Evolutionary conservation across 2,888 invertebrate species (phyloP).

Genomic region (Ypsolopha scabrella): DNA sequence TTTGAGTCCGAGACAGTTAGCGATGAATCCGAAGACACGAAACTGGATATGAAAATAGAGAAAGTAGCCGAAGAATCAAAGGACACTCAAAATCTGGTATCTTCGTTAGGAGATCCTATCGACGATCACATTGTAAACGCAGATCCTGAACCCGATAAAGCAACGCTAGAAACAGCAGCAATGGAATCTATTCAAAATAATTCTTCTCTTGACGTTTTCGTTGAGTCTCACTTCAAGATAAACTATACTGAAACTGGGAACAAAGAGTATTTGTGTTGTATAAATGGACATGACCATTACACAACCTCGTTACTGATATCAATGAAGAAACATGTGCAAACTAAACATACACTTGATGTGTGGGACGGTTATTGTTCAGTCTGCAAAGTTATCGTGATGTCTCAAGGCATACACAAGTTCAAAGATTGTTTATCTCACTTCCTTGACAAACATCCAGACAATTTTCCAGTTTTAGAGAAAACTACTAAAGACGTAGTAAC

Average conservation of each 20-base stretch:
- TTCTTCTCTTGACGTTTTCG: slow-evolving; percentile 15
- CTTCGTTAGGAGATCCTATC: neutral
- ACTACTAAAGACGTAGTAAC: neutral
- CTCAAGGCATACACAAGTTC: slow-evolving; percentile 40
- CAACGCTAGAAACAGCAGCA: neutral
- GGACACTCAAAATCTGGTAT: neutral
- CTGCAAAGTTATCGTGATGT: slow-evolving; percentile 57
- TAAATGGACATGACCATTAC: slow-evolving; percentile 49
- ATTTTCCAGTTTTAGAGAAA: slow-evolving; percentile 37
- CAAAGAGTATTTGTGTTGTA: slow-evolving; percentile 53
- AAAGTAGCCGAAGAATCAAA: slow-evolving; percentile 7
- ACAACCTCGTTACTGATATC: slow-evolving; percentile 49
- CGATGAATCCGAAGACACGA: slow-evolving; percentile 14
- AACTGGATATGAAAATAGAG: slow-evolving; percentile 8
- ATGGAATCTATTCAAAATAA: neutral
- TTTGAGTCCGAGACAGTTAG: slow-evolving; percentile 43
- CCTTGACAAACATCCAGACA: slow-evolving; percentile 49
- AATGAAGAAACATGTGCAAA: slow-evolving; percentile 53
- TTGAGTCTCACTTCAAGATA: slow-evolving; percentile 47
- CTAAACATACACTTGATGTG: slow-evolving; percentile 38
- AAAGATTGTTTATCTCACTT: slow-evolving; percentile 54
- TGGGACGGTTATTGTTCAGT: slow-evolving; percentile 70
- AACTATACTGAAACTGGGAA: slow-evolving; percentile 28
- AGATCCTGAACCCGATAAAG: neutral
- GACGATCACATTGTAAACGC: neutral